Conservation (phyloP, 2,797 vertebrate genomes). For the Eidolon dupreanum region DNA sequence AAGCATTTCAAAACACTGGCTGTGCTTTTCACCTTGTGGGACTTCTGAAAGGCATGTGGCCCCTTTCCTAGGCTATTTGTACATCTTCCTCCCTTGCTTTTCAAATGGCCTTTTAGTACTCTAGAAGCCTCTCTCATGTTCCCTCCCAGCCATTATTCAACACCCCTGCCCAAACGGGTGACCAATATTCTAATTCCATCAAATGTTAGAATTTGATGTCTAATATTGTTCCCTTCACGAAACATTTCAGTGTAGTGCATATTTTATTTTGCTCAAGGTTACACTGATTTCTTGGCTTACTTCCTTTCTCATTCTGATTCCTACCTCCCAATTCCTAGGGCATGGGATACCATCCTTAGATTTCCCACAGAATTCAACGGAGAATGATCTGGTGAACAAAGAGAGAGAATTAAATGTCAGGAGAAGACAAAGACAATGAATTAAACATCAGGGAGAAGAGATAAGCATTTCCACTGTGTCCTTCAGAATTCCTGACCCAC, state of each 20-base stretch:
- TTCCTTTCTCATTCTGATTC: neutral
- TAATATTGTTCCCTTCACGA: neutral
- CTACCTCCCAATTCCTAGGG: neutral
- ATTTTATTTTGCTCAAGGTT: neutral
- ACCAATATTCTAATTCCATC: neutral
- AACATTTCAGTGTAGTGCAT: neutral
- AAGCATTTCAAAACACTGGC: constrained; percentile 31
- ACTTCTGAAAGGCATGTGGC: neutral
- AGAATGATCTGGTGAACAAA: neutral
- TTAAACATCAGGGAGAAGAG: neutral
- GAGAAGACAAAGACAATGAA: neutral
- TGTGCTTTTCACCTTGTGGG: neutral
- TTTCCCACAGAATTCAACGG: neutral
- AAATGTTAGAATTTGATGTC: neutral
- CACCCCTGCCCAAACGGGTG: too few species aligned
- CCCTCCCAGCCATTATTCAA: neutral
- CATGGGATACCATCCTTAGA: neutral
- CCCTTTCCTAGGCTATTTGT: neutral
- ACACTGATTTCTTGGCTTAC: neutral
- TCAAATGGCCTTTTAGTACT: neutral
- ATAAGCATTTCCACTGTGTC: neutral
- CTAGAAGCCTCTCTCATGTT: neutral
- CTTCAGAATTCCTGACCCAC: neutral
- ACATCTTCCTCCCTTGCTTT: neutral
- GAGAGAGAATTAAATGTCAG: neutral